Evolutionary conservation across 2,797 vertebrate species (phyloP).

Genomic region (Sebastes hopkinsi): DNA sequence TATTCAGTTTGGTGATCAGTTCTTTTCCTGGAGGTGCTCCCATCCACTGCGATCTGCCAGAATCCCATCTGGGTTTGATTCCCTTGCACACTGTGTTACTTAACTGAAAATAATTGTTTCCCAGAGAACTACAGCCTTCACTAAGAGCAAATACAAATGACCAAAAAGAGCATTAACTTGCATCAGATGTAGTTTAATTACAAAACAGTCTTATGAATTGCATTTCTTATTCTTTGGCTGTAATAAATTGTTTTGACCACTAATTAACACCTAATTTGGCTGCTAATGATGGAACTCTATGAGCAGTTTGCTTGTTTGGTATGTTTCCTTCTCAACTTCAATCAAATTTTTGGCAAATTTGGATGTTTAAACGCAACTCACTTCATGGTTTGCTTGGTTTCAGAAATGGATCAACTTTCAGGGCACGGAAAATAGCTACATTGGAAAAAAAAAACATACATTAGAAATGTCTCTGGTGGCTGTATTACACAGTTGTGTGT

Average conservation of each 20-base stretch:
- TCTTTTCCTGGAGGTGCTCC: constrained; percentile 56
- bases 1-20: constrained; percentile 36
- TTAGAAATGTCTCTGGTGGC: background rate
- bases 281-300: background rate
- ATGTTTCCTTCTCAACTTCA: background rate
- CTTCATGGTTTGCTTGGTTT: background rate
- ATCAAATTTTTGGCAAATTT: background rate
- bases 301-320: background rate
- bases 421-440: background rate
- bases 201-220: background rate
- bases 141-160: constrained; percentile 28
- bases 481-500: background rate
- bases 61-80: constrained; percentile 77
- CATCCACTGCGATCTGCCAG: constrained; percentile 43
- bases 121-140: constrained; percentile 28
- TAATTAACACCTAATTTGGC: constrained; percentile 46
- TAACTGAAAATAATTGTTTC: constrained; percentile 68
- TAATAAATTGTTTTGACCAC: background rate
- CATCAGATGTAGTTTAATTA: constrained; percentile 27
- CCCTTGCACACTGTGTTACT: constrained; percentile 55
- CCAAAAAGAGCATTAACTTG: constrained; percentile 1
- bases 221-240: background rate
- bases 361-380: background rate
- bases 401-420: background rate
- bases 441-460: background rate